phyloP scores from a whole-genome alignment of 2,888 invertebrate species.

The Tolmerus cingulatus region DNA sequence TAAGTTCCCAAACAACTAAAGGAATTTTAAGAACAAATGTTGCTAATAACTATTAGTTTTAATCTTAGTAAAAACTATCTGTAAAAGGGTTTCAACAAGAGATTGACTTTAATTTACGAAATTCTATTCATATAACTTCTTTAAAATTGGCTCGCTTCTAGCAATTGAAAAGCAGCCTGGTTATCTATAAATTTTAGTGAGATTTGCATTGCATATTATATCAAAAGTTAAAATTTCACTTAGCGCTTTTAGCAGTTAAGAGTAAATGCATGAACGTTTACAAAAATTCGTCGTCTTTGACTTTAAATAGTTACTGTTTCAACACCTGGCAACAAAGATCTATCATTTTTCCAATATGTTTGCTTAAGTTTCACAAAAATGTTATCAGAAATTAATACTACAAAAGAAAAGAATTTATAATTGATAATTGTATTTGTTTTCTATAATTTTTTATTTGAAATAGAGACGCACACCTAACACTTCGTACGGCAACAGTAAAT shows the following conservation, averaged over 20 bases:
- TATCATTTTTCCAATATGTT: not conserved
- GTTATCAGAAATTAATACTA: not conserved
- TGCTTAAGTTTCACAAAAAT: not conserved
- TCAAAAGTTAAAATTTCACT: not conserved
- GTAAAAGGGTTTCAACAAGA: not conserved
- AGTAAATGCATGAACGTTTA: not conserved
- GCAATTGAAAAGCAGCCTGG: not conserved
- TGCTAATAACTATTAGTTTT: not conserved
- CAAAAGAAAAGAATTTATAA: not conserved
- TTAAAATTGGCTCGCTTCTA: not conserved
- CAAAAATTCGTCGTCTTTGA: not conserved
- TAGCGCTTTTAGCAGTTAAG: not conserved
- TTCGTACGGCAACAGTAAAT: not conserved
- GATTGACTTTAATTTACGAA: not conserved
- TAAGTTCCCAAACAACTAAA: not conserved
- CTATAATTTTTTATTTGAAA: not conserved
- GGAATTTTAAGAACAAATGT: not conserved
- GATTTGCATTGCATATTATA: not conserved
- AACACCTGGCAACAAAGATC: not conserved
- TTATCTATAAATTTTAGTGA: not conserved
- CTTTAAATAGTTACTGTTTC: not conserved
- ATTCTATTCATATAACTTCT: not conserved
- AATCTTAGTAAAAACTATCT: not conserved
- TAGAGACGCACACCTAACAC: not conserved
- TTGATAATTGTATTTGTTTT: not conserved